Base-by-base conservation (phyloP, 2,113 vertebrate genomes). In the Callipepla californica region DNA sequence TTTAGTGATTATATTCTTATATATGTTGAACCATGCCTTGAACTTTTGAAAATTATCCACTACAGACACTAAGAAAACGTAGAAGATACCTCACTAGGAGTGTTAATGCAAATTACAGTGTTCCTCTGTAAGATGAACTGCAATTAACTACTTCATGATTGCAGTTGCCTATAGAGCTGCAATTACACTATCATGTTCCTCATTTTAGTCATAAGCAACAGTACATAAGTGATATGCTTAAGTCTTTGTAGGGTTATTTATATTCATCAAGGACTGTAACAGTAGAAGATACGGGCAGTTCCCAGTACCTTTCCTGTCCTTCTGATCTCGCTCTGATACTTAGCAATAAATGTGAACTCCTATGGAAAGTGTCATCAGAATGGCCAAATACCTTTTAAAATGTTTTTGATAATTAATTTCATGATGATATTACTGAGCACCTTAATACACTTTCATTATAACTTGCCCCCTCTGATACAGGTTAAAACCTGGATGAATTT, bases 171-270 rank as follows among this genome's bases (percentile, higher is more conserved):
- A 67, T 13, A 30, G 4, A 23, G 15, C 51, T 68, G 14, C 8
- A 38, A 34, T 22, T 11, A 53, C 16, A 23, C 51, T 19, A 10
- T 21, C 15, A 47, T 21, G 10, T 19, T 53, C 7, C 11, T 80
- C 19, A 15, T 51, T 61, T 1, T 0, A 47, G n/a, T 20, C 40
- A 17, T 26, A 11, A n/a, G 5, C 6, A 50, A 22, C 25, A 80
- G 16, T 7, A 63, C 8, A 21, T 57, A 40, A 51, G 9, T 4
- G 50, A 51, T 0, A 0, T 21, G 6, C 13, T 51, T 6, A 32
- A 40, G 13, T 34, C 40, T 75, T 62, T 32, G 9, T 48, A 89
- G n/a, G 11, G 36, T 68, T 63, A 61, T 28, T 89, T 26, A 11
- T n/a, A 11, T 57, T 85, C 62, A 44, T 9, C 16, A 10, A 74